A percentile compares a stretch with the other conserved stretches of the same genome.
phyloP scores from a whole-genome alignment of 23 tunicate genomes.

The Corella eumyota region DNA sequence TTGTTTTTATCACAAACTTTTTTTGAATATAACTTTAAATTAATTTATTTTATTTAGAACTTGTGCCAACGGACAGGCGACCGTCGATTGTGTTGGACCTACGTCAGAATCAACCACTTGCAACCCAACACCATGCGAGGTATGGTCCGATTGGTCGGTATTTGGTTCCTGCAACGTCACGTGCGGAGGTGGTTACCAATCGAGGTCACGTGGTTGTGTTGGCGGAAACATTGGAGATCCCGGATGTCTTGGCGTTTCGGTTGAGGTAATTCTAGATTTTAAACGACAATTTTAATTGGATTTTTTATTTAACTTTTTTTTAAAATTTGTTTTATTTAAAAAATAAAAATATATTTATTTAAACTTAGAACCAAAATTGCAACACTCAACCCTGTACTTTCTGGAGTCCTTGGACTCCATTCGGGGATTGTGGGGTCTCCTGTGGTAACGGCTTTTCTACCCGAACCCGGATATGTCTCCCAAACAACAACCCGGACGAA shows the following conservation, averaged over 20 bases:
- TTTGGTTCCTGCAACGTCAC: slow-evolving; percentile 34
- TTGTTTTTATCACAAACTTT: neutral
- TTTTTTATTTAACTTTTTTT: neutral
- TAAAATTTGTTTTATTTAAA: neutral
- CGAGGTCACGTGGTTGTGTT: slow-evolving; percentile 34
- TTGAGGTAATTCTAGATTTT: slow-evolving; percentile 1
- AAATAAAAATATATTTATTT: neutral
- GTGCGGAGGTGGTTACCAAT: slow-evolving; percentile 47
- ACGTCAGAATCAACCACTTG: slow-evolving; percentile 8
- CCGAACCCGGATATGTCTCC: slow-evolving; percentile 19
- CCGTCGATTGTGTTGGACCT: slow-evolving; percentile 50
- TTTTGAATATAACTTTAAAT: neutral
- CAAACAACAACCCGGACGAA: neutral
- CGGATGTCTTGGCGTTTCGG: slow-evolving; percentile 44
- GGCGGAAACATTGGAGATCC: slow-evolving; percentile 23
- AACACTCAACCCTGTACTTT: slow-evolving; percentile 21
- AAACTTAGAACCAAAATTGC: slow-evolving; percentile 9
- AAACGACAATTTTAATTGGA: neutral
- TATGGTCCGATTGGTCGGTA: slow-evolving; percentile 36
- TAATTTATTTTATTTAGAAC: neutral
- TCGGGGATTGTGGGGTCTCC: slow-evolving; percentile 24
- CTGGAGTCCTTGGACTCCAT: slow-evolving; percentile 47
- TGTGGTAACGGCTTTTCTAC: slow-evolving; percentile 33
- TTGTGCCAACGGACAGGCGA: slow-evolving; percentile 49
- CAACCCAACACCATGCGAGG: slow-evolving; percentile 12